Conservation (phyloP, 1,140 invertebrate genomes). For the Conus ventricosus region DNA sequence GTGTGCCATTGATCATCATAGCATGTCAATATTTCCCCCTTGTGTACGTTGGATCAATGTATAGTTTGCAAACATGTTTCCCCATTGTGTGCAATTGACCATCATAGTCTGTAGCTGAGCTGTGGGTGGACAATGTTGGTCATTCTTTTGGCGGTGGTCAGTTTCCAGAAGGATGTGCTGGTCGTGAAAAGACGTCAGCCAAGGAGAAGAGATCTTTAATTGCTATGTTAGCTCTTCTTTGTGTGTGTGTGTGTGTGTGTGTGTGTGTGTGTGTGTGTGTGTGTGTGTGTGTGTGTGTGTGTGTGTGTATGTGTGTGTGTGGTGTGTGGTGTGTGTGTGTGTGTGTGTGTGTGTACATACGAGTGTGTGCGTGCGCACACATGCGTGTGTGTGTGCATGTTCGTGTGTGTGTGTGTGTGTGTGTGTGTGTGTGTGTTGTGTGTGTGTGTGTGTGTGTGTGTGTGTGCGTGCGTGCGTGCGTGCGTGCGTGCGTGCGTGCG, state of each 20-base stretch:
- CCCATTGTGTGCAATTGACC: too few species aligned
- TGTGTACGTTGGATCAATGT: too few species aligned
- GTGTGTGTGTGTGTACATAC: not conserved
- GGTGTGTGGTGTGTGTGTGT: not conserved
- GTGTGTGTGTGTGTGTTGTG: not conserved
- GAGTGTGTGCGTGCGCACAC: too few species aligned
- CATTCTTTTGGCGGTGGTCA: slow-evolving; percentile 37
- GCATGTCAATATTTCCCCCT: too few species aligned
- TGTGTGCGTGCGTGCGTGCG: not conserved
- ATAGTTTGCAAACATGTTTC: too few species aligned
- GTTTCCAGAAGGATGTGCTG: slow-evolving; percentile 74
- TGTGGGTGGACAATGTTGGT: too few species aligned
- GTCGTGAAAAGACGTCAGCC: slow-evolving; percentile 79
- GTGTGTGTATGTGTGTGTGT: not conserved
- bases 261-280: too few species aligned
- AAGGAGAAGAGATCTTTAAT: slow-evolving; percentile 81
- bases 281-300: not conserved
- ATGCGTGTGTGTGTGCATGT: not conserved
- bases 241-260: too few species aligned
- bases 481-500: too few species aligned
- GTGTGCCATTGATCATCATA: too few species aligned
- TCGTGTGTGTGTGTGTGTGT: not conserved
- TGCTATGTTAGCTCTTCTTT: slow-evolving; percentile 80
- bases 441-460: not conserved
- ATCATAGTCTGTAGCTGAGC: too few species aligned